Conservation (phyloP, 2,888 invertebrate species). For the Spilarctia lutea region DNA sequence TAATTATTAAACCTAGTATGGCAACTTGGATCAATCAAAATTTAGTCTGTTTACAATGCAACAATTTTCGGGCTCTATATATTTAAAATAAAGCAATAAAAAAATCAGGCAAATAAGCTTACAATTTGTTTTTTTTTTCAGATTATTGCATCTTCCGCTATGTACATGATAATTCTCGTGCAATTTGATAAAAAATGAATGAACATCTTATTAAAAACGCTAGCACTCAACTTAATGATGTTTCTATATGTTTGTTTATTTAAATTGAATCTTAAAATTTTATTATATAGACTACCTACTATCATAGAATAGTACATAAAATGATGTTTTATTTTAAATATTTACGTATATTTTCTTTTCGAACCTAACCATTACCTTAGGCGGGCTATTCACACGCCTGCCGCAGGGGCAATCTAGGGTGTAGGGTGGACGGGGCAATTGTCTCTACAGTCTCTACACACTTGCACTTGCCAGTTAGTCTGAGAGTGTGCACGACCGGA, state of each 20-base stretch:
- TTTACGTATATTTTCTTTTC: background rate
- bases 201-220: background rate
- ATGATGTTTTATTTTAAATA: background rate
- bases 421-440: too few relatives aligned
- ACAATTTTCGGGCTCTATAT: background rate
- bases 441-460: too few relatives aligned
- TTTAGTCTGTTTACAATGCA: background rate
- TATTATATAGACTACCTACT: background rate
- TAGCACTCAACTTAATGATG: background rate
- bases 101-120: background rate
- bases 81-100: background rate
- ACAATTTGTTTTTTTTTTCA: slow-evolving; percentile 61
- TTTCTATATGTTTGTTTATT: background rate
- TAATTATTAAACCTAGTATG: background rate
- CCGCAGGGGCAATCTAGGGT: too few relatives aligned
- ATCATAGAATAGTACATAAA: background rate
- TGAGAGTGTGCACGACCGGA: too few relatives aligned
- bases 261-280: background rate
- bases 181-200: slow-evolving; percentile 68
- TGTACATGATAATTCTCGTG: slow-evolving; percentile 76
- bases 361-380: background rate
- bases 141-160: slow-evolving; percentile 72
- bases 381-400: too few relatives aligned
- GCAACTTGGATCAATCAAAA: background rate
- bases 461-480: too few relatives aligned